phyloP scores from a whole-genome alignment of 2,797 vertebrate genomes.

The Balearica regulorum region DNA sequence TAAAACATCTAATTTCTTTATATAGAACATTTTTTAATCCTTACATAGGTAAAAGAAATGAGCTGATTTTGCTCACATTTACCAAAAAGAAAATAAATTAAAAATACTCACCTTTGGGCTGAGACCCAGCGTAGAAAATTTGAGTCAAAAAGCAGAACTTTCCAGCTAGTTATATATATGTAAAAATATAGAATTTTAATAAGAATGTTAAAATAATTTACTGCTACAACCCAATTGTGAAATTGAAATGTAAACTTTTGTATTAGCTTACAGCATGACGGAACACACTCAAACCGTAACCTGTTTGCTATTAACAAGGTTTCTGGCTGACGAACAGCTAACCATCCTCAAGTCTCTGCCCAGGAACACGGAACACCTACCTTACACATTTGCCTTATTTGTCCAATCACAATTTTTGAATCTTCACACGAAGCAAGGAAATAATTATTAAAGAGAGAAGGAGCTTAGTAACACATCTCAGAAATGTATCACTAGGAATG shows the following conservation, averaged over 20 bases:
- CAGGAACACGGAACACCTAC: background rate
- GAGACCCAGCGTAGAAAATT: background rate
- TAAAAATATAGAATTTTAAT: background rate
- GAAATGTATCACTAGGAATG: background rate
- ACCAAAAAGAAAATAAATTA: background rate
- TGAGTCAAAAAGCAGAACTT: background rate
- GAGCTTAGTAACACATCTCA: background rate
- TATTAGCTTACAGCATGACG: background rate
- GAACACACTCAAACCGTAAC: background rate
- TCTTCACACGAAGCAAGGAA: background rate
- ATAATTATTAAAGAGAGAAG: background rate
- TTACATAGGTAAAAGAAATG: background rate
- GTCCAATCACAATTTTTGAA: background rate
- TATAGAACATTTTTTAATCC: background rate
- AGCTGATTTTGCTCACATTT: background rate
- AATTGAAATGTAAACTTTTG: background rate
- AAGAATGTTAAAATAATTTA: background rate
- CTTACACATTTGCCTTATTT: background rate
- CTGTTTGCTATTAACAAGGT: background rate
- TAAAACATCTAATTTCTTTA: background rate
- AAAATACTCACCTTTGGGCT: background rate
- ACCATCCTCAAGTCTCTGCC: background rate
- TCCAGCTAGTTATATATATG: background rate
- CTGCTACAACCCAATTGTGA: background rate
- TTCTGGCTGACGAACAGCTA: background rate